Evolutionary conservation across 2,888 invertebrate species (phyloP), one percentile per base, ranked within the genome.

Genomic region (Linyphia triangularis): DNA sequence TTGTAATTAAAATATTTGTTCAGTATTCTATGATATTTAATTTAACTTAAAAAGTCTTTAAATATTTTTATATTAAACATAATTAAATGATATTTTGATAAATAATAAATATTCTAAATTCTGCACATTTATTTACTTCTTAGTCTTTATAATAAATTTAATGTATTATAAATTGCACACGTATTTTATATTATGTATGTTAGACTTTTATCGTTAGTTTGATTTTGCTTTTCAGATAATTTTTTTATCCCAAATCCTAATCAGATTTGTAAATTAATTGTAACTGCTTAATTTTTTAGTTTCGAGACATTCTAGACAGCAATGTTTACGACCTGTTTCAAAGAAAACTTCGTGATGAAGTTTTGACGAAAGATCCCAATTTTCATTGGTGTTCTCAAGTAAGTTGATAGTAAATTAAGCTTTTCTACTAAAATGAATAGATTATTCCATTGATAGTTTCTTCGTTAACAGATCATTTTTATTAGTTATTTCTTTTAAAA

Each of bases 381-480:
- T 98, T 98, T 92, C 96, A 97, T 92, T 98, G 98, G 98, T 98
- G 98, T 93, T 95, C 96, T 91, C 96, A 96, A 94, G 96, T 96
- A 81, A 78, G 43, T 67, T n/a, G n/a, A n/a, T n/a, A n/a, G n/a
- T n/a, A n/a, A n/a, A n/a, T n/a, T n/a, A n/a, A n/a, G 37, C 10
- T 37, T 37, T 40, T 40, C 16, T 40, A 40, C 10, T 1, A 40
- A 13, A 40, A 40, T 40, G 1, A 40, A 40, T 16, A 40, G 40
- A 9, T 40, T 40, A 40, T 40, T 13, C 10, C 40, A 40, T 40
- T n/a, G n/a, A n/a, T n/a, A n/a, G n/a, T 51, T 51, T 16, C 51
- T 51, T 0, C 9, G n/a, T 2, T 13, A 51, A 51, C 16, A 13
- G 51, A 13, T 51, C 5, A n/a, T 51, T 51, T n/a, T 51, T 51